Conservation (phyloP, 2,113 vertebrate genomes). For the Pseudorasbora parva region DNA sequence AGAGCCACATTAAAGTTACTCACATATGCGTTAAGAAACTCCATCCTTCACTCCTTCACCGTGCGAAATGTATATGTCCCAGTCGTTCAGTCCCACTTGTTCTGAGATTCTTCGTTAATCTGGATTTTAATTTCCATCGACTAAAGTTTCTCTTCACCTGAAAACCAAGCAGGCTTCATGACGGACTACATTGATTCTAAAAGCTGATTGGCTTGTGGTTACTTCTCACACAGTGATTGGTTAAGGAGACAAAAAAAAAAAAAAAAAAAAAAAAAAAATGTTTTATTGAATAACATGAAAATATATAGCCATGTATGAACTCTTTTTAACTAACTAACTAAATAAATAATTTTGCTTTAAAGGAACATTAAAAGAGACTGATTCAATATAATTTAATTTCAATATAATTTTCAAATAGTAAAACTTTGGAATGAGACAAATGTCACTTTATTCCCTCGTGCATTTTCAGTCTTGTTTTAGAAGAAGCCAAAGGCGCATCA, state of each 20-base stretch:
- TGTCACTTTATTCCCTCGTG: no score
- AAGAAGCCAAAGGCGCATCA: no score
- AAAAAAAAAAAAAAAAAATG: no score
- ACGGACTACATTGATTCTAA: not conserved
- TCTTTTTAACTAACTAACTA: not conserved
- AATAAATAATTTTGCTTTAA: not conserved
- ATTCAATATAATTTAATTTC: not conserved
- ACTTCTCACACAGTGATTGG: not conserved
- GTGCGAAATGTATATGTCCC: not conserved
- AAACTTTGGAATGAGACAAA: not conserved
- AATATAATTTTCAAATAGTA: not conserved
- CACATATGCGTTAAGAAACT: not conserved
- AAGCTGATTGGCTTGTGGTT: not conserved
- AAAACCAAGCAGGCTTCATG: not conserved
- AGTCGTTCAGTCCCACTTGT: not conserved
- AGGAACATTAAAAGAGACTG: not conserved
- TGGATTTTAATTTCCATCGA: not conserved
- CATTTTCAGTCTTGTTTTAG: not conserved
- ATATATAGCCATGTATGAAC: not conserved
- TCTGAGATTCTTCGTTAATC: not conserved
- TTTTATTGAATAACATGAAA: not conserved
- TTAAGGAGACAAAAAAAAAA: no score
- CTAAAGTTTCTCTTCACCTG: not conserved
- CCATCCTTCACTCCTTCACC: not conserved
- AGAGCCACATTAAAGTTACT: not conserved